Evolutionary conservation across 30 jellyfish, hydroid and myxozoan species (phyloP).

Genomic region (Aurelia coerulea): DNA sequence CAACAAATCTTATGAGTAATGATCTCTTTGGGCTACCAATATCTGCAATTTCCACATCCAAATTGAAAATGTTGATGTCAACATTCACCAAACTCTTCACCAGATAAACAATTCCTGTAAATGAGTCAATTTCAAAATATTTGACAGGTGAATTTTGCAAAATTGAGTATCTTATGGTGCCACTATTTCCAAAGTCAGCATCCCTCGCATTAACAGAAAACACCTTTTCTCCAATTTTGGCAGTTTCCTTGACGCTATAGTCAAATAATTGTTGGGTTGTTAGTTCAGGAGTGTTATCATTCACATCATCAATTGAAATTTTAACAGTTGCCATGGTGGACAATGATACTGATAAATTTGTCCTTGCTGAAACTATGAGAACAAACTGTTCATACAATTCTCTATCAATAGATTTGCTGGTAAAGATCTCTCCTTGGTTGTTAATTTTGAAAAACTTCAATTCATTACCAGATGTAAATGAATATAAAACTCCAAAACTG

Average conservation of each 20-base stretch:
- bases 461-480: slow-evolving; percentile 53
- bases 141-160: not conserved
- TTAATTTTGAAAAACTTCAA: slow-evolving; percentile 35
- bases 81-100: slow-evolving; percentile 34
- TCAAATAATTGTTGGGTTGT: not conserved
- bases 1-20: not conserved
- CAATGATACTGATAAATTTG: slow-evolving; percentile 29
- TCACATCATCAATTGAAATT: slow-evolving; percentile 57
- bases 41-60: slow-evolving; percentile 48
- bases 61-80: not conserved
- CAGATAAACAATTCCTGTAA: slow-evolving; percentile 73
- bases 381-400: slow-evolving; percentile 24
- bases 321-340: slow-evolving; percentile 35
- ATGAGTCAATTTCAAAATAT: slow-evolving; percentile 48
- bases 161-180: slow-evolving; percentile 38
- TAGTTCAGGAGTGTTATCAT: slow-evolving; percentile 68
- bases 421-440: slow-evolving; percentile 41
- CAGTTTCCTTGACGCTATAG: slow-evolving; percentile 41
- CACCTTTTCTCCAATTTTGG: slow-evolving; percentile 18
- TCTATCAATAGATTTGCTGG: slow-evolving; percentile 55
- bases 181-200: slow-evolving; percentile 71
- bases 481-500: not conserved
- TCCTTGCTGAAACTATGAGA: slow-evolving; percentile 46
- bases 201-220: slow-evolving; percentile 47
- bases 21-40: slow-evolving; percentile 47